These are phyloP conservation scores for Pantherophis vulpinus DNA, from an alignment of 2,797 vertebrate genomes.

Conservation along the genomic window DNA sequence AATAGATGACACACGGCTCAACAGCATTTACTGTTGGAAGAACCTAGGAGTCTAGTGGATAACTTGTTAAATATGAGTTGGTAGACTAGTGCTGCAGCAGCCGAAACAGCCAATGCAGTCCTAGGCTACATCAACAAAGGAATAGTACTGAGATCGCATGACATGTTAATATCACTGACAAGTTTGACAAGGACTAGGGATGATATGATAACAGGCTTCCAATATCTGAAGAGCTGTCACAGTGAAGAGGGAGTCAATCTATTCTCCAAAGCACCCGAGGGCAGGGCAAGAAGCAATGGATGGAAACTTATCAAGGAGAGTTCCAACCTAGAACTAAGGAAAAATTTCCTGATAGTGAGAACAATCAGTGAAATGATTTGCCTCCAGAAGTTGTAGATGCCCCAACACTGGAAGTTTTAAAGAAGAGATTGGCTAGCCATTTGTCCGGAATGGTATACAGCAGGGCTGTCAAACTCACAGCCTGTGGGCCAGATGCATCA, in stretches of 20 bases:
- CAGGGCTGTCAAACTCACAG: too few relatives aligned
- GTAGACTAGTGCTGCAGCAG: background rate
- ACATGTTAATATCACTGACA: background rate
- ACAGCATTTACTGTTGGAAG: background rate
- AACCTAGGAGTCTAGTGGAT: background rate
- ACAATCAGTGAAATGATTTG: background rate
- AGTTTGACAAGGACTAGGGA: background rate
- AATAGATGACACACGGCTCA: background rate
- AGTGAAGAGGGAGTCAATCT: background rate
- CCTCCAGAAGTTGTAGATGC: background rate
- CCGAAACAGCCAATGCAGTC: background rate
- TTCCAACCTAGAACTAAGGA: background rate
- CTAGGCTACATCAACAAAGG: background rate
- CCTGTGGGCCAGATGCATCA: too few relatives aligned
- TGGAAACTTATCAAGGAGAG: background rate
- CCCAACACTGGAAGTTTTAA: background rate
- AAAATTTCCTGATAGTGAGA: background rate
- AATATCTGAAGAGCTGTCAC: background rate
- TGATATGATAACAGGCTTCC: background rate
- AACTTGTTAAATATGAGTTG: background rate
- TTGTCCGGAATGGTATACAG: background rate
- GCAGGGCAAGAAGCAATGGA: background rate
- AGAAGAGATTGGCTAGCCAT: background rate
- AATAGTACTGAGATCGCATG: background rate
- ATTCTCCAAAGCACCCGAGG: background rate